phyloP scores from a whole-genome alignment of 2,113 vertebrate genomes.

The Periophthalmodon schlosseri region DNA sequence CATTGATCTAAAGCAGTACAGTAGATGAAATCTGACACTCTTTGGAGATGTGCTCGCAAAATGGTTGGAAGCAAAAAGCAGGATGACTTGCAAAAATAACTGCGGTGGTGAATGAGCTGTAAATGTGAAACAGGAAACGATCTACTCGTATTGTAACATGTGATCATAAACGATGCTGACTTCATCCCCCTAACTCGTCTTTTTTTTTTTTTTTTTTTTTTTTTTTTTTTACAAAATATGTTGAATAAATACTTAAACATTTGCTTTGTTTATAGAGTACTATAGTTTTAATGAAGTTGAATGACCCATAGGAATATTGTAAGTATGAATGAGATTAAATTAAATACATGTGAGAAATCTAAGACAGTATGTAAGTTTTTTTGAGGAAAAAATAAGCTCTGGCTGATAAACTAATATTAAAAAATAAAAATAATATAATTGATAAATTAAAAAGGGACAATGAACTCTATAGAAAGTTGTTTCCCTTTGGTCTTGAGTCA shows the following conservation, averaged over 20 bases:
- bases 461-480: conserved; percentile 1
- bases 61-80: conserved; percentile 27
- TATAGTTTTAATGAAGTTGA: background rate
- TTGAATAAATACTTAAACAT: background rate
- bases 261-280: background rate
- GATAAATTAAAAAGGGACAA: background rate
- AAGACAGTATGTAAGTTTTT: background rate
- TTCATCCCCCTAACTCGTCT: background rate
- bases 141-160: background rate
- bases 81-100: conserved; percentile 56
- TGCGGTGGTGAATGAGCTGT: conserved; percentile 14
- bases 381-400: background rate
- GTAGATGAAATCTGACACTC: conserved; percentile 50
- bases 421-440: background rate
- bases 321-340: background rate
- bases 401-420: background rate
- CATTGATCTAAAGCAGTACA: conserved; percentile 35
- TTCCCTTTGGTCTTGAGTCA: conserved; percentile 9
- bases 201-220: too few species aligned
- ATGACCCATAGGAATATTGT: background rate
- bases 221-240: too few species aligned
- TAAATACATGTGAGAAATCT: background rate
- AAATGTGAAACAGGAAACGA: conserved; percentile 6
- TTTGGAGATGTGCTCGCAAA: conserved; percentile 16
- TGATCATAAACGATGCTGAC: background rate